Evolutionary conservation across 2,113 vertebrate genomes (phyloP).

Genomic region (Leucopternis melanops): DNA sequence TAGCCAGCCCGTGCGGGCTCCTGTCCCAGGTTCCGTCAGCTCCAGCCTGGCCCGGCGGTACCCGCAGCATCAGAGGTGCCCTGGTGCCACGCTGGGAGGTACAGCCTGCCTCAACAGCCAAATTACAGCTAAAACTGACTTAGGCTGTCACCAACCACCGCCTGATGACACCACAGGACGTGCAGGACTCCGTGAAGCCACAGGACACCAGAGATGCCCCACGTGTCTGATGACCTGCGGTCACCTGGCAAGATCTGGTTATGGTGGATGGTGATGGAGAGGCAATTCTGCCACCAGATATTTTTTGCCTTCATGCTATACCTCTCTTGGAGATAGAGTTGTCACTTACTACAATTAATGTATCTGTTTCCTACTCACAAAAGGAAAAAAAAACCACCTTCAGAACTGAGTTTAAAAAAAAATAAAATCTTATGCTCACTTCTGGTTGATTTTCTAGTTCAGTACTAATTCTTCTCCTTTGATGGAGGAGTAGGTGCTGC

Average conservation of each 20-base stretch:
- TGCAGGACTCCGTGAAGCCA: rapidly evolving
- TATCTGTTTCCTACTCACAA: too few species aligned
- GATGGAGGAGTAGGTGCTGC: too few species aligned
- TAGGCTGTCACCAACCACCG: background rate
- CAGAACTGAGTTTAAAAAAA: too few species aligned
- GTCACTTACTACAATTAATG: too few species aligned
- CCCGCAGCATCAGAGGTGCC: background rate
- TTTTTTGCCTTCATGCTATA: background rate
- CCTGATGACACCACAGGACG: rapidly evolving
- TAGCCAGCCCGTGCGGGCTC: rapidly evolving
- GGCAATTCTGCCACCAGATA: background rate
- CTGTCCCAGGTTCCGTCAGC: background rate
- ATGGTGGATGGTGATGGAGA: background rate
- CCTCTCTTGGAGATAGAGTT: too few species aligned
- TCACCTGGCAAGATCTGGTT: background rate
- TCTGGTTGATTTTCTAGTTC: too few species aligned
- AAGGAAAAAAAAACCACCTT: too few species aligned
- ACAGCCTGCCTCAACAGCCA: background rate
- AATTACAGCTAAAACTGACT: background rate
- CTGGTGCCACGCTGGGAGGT: background rate
- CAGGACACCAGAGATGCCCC: background rate
- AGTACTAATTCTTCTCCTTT: too few species aligned
- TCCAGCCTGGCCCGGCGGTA: background rate
- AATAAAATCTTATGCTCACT: too few species aligned
- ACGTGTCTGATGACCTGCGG: rapidly evolving